Percentiles rank a stretch among this genome's conserved stretches.
Conservation (phyloP, 53 echinoderm and acorn worm genomes). For the Echinometra lucunter region DNA sequence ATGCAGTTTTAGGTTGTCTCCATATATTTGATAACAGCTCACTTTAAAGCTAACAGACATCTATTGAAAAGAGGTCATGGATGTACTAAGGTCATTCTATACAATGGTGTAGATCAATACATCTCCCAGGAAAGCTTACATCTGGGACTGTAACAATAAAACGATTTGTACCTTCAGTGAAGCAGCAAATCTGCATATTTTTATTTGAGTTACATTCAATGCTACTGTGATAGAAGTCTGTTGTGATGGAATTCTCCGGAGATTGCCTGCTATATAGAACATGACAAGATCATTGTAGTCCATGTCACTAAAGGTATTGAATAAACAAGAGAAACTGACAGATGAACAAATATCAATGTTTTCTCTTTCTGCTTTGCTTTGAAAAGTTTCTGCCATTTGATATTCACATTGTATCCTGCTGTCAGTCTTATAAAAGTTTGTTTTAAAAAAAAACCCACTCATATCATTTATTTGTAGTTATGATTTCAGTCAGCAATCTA, state of each 20-base stretch:
- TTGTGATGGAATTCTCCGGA: constrained; percentile 27
- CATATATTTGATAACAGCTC: background rate
- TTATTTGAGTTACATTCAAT: constrained; percentile 21
- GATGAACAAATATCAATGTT: background rate
- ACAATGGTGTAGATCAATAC: constrained; percentile 21
- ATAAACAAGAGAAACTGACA: background rate
- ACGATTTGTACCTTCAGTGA: constrained; percentile 31
- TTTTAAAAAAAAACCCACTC: too few species aligned
- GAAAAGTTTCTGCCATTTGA: background rate
- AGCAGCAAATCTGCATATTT: constrained; percentile 51
- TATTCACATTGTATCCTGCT: background rate
- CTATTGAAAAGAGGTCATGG: constrained; percentile 16
- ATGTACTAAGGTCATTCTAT: background rate
- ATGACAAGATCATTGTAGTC: constrained; percentile 13
- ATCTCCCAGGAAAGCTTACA: constrained; percentile 14
- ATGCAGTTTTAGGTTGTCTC: background rate
- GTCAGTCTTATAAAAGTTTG: constrained; percentile 4
- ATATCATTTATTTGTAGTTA: background rate
- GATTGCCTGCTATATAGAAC: constrained; percentile 8
- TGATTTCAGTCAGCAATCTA: background rate
- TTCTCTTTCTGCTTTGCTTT: background rate
- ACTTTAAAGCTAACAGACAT: background rate
- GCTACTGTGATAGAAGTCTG: background rate
- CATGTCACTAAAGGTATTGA: background rate
- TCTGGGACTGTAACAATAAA: constrained; percentile 44